Conservation (phyloP, 2,888 invertebrate genomes). For the Eueremaeus valkanovi region DNA sequence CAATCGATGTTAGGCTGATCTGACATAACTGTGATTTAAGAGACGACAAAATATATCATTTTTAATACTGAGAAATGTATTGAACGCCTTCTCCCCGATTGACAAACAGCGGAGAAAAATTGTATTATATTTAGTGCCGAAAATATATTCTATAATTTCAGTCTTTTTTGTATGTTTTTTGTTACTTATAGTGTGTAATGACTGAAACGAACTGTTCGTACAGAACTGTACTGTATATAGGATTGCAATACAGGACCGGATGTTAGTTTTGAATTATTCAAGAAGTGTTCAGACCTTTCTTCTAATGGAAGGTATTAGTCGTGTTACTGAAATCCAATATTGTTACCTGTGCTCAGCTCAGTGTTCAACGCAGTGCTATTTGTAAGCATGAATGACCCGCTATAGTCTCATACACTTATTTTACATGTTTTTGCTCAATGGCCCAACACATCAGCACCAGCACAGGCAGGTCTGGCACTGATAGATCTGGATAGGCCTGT, state of each 20-base stretch:
- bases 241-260: background rate
- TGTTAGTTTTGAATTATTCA: constrained; percentile 32
- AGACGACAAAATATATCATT: background rate
- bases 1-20: constrained; percentile 7
- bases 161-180: background rate
- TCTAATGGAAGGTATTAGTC: constrained; percentile 9
- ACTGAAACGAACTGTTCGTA: constrained; percentile 7
- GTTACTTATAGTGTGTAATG: constrained; percentile 1
- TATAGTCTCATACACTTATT: constrained; percentile 13
- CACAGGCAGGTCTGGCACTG: background rate
- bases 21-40: constrained; percentile 3
- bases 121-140: no score
- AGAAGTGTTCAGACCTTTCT: constrained; percentile 17
- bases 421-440: constrained; percentile 29
- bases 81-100: background rate
- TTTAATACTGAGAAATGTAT: background rate
- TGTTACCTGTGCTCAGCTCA: background rate
- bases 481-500: no score
- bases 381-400: constrained; percentile 22
- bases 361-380: background rate
- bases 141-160: background rate
- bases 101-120: background rate
- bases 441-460: background rate
- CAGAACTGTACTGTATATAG: background rate
- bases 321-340: constrained; percentile 33